Evolutionary conservation across 2,888 invertebrate species (phyloP).

Genomic region (Lepidochitona cinerea): DNA sequence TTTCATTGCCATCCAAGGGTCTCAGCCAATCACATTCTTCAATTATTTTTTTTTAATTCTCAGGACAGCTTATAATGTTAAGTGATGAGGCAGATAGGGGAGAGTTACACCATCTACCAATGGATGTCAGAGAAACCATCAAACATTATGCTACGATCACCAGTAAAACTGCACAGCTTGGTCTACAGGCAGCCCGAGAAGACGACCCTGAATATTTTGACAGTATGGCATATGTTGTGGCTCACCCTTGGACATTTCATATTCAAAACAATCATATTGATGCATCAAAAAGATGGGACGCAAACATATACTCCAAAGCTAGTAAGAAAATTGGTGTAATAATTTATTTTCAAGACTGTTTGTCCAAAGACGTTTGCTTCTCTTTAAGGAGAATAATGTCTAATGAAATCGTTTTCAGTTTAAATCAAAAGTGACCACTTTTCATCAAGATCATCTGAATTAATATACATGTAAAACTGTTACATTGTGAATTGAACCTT

Average conservation of each 20-base stretch:
- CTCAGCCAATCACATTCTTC: too few species aligned
- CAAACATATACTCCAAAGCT: background rate
- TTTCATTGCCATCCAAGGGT: too few species aligned
- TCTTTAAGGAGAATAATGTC: too few species aligned
- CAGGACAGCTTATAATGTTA: slow-evolving; percentile 43
- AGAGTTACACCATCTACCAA: slow-evolving; percentile 31
- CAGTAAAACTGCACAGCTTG: background rate
- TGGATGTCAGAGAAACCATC: background rate
- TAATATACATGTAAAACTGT: too few species aligned
- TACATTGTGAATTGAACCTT: too few species aligned
- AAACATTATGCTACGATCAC: background rate
- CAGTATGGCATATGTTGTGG: slow-evolving; percentile 34
- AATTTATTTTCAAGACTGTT: too few species aligned
- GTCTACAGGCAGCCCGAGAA: background rate
- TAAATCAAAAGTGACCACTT: too few species aligned
- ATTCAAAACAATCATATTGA: slow-evolving; percentile 34
- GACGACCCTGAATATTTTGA: slow-evolving; percentile 51
- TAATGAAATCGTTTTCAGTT: too few species aligned
- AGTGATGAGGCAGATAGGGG: slow-evolving; percentile 32
- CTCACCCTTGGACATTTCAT: slow-evolving; percentile 39
- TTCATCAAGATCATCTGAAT: too few species aligned
- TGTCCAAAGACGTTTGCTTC: too few species aligned
- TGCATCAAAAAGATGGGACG: slow-evolving; percentile 7
- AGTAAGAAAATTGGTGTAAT: too few species aligned
- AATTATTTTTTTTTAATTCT: too few species aligned